Conservation (phyloP, 2,888 invertebrate genomes). For the Theretra japonica region DNA sequence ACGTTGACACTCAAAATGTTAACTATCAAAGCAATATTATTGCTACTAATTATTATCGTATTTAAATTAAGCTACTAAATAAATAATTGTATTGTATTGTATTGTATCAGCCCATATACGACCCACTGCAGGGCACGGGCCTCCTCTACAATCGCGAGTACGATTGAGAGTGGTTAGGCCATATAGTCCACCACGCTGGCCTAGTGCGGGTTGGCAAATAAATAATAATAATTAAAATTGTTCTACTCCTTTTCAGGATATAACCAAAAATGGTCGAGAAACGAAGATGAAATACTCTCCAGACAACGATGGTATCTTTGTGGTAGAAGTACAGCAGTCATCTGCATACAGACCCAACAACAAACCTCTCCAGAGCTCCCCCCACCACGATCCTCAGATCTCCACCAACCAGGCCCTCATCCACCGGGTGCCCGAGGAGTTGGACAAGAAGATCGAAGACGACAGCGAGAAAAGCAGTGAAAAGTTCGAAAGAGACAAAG, state of each 20-base stretch:
- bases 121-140: no score
- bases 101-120: no score
- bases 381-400: conserved; percentile 72
- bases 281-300: conserved; percentile 91
- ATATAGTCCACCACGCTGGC: no score
- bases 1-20: neutral
- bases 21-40: neutral
- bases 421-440: conserved; percentile 74
- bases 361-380: conserved; percentile 66
- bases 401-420: conserved; percentile 80
- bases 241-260: conserved; percentile 85
- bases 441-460: conserved; percentile 67
- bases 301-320: conserved; percentile 90
- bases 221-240: no score
- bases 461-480: conserved; percentile 65
- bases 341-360: conserved; percentile 70
- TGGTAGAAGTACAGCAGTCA: conserved; percentile 87
- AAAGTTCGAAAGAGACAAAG: conserved; percentile 70
- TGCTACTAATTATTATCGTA: conserved; percentile 21
- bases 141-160: no score
- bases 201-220: no score
- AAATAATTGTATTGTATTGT: no score
- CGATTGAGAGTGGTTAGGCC: no score
- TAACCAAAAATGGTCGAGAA: conserved; percentile 88
- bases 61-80: neutral